phyloP scores from a whole-genome alignment of 2,113 vertebrate genomes.

The Xenopus laevis region DNA sequence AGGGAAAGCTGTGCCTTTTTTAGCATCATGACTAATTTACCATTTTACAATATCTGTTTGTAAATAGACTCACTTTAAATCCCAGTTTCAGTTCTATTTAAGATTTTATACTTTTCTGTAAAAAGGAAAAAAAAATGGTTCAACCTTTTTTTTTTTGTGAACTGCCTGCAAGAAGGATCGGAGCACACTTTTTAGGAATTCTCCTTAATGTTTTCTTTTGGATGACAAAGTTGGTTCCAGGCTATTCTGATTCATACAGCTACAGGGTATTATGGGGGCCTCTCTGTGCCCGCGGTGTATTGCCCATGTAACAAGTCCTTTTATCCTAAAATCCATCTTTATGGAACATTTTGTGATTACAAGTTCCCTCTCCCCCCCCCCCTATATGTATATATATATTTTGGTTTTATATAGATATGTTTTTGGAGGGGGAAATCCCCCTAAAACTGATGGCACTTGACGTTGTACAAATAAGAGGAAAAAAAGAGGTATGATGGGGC shows the following conservation, averaged over 20 bases:
- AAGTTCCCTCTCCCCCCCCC: not conserved
- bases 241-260: not conserved
- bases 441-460: not conserved
- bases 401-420: not conserved
- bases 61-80: conserved; percentile 89
- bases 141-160: conserved; percentile 49
- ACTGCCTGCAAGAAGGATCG: conserved; percentile 51
- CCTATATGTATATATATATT: not conserved
- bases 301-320: not conserved
- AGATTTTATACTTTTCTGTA: conserved; percentile 75
- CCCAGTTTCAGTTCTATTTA: conserved; percentile 77
- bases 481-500: conserved; percentile 29
- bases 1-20: conserved; percentile 99
- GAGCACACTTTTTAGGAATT: conserved; percentile 48
- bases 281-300: not conserved
- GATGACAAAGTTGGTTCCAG: conserved; percentile 11
- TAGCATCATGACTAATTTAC: conserved; percentile 93
- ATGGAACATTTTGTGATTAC: not conserved
- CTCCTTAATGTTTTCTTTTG: conserved; percentile 50
- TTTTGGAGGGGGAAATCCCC: conserved; percentile 2
- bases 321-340: not conserved
- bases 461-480: conserved; percentile 19
- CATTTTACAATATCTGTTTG: conserved; percentile 92
- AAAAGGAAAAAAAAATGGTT: conserved; percentile 32
- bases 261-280: not conserved